These are phyloP conservation scores for Urocynchramus pylzowi DNA, from an alignment of 2,113 vertebrate species.

Conservation along the genomic window DNA sequence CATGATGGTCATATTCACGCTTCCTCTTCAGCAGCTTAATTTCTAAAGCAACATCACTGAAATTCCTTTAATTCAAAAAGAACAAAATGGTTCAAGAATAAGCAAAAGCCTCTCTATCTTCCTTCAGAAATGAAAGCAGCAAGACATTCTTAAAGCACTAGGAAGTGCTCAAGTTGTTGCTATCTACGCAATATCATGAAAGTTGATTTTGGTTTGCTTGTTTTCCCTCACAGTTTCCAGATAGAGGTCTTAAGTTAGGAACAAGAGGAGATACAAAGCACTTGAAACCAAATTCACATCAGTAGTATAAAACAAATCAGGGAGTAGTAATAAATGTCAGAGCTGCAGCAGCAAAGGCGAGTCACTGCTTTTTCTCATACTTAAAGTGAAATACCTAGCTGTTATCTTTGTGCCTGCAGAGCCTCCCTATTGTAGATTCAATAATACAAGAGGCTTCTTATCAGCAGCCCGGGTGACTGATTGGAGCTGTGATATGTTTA, in stretches of 20 bases:
- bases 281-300: conserved; percentile 63
- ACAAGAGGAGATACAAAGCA: conserved; percentile 51
- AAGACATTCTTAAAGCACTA: not conserved
- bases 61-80: conserved; percentile 19
- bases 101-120: conserved; percentile 13
- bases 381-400: conserved; percentile 85
- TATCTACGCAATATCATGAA: not conserved
- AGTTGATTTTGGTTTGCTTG: conserved; percentile 22
- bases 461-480: conserved; percentile 84
- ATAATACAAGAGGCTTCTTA: conserved; percentile 88
- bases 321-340: conserved; percentile 78
- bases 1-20: not conserved
- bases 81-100: conserved; percentile 1
- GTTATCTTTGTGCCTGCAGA: conserved; percentile 87
- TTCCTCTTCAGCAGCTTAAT: not conserved
- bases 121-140: not conserved
- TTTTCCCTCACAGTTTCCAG: conserved; percentile 24
- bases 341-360: conserved; percentile 60
- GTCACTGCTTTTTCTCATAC: conserved; percentile 63
- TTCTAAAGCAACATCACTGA: not conserved
- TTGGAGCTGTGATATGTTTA: conserved; percentile 87
- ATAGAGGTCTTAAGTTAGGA: conserved; percentile 50
- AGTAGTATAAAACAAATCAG: conserved; percentile 67
- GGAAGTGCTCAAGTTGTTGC: not conserved
- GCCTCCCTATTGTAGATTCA: conserved; percentile 86